Conservation (phyloP, 2,888 invertebrate species). For the Mimumesa dahlbomi region DNA sequence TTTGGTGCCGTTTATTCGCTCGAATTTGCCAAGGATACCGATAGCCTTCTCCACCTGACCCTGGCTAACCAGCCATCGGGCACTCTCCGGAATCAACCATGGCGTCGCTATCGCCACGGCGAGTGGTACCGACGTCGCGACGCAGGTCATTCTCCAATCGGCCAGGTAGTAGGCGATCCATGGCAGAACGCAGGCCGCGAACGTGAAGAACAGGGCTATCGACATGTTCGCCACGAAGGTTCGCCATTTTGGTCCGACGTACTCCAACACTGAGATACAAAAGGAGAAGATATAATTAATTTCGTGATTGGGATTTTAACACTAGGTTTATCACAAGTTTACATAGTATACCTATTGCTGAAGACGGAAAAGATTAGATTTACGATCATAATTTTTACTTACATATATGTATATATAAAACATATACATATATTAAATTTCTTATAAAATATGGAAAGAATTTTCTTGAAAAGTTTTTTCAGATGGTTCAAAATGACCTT, state of each 20-base stretch:
- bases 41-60: slow-evolving; percentile 91
- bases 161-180: slow-evolving; percentile 92
- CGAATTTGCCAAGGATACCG: slow-evolving; percentile 89
- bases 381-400: too few species aligned
- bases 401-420: too few species aligned
- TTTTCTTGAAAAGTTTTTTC: too few species aligned
- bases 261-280: slow-evolving; percentile 92
- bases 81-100: slow-evolving; percentile 91
- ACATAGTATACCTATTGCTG: too few species aligned
- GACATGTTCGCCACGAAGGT: slow-evolving; percentile 96
- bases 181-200: slow-evolving; percentile 89
- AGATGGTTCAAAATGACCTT: too few species aligned
- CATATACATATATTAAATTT: too few species aligned
- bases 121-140: slow-evolving; percentile 90
- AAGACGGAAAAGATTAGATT: too few species aligned
- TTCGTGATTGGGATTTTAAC: too few species aligned
- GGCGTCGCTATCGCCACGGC: slow-evolving; percentile 87
- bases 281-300: too few species aligned
- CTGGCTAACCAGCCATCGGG: slow-evolving; percentile 93
- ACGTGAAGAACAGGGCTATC: slow-evolving; percentile 92
- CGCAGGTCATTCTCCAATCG: slow-evolving; percentile 90
- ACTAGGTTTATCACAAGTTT: too few species aligned
- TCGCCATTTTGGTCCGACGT: slow-evolving; percentile 94
- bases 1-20: slow-evolving; percentile 88
- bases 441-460: too few species aligned